Evolutionary conservation across 2,888 invertebrate species (phyloP), one percentile per base, ranked within the genome.

Genomic region (Tanypteryx hageni): DNA sequence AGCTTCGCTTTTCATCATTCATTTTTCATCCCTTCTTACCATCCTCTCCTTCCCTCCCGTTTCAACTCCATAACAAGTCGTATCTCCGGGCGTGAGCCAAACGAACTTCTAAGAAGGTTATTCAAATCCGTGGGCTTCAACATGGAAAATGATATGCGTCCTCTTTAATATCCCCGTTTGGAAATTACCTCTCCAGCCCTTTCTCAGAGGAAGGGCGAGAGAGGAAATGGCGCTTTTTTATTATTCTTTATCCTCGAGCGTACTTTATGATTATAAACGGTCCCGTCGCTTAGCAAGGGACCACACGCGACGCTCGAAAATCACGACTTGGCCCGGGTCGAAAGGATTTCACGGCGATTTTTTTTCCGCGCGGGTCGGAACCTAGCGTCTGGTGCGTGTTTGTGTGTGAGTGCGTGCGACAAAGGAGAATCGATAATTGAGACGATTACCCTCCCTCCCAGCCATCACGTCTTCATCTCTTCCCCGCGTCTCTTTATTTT

Each of bases 211-310:
- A 18, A 64, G 64, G 31, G 31, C 18, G 86, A 61, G 86, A 14
- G 18, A 18, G 44, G 64, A n/a, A 83, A 83, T 56, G 83, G 57
- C 44, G 83, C 3, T 89, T 64, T 64, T 89, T 68, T 61, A 44
- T 61, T 86, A 86, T 22, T 22, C 68, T 68, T 68, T 68, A 9
- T 68, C 64, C 76, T 76, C 22, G 22, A 89, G 89, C 89, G 89
- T 14, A 64, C 89, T 89, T 89, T 89, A 68, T 89, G 89, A 89
- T 89, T 64, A 89, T 89, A 61, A n/a, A 89, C 89, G 86, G 22
- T 27, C 16, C 27, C 44, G 44, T 16, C 16, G 31, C 82, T 82
- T 86, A 58, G 31, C n/a, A 61, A 44, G 61, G 61, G 89, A 89
- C 89, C 89, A 64, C 89, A 89, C 89, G 68, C 68, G 64, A 18